These are phyloP conservation scores for Trachymyrmex septentrionalis DNA, from an alignment of 1,140 invertebrate genomes.

Conservation along the genomic window DNA sequence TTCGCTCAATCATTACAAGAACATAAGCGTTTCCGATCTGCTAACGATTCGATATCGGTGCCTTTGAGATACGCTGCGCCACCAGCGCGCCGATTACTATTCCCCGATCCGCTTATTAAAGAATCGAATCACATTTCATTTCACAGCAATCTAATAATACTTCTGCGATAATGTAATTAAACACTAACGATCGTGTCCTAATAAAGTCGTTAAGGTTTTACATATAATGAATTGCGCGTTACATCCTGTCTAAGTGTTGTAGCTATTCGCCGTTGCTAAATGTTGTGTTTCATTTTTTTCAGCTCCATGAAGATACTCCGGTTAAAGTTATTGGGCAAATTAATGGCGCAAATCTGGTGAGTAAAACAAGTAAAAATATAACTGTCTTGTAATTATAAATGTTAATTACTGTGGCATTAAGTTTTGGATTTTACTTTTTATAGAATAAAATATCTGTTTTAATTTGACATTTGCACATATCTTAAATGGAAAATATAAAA, in stretches of 20 bases:
- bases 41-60: constrained; percentile 69
- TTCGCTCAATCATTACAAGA: constrained; percentile 70
- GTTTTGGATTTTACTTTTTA: not conserved
- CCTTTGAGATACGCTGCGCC: constrained; percentile 64
- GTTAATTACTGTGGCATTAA: not conserved
- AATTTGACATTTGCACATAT: not conserved
- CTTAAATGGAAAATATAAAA: not conserved
- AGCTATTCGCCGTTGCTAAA: not conserved
- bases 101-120: constrained; percentile 21
- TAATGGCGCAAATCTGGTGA: constrained; percentile 18
- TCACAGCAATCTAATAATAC: constrained; percentile 53
- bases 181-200: constrained; percentile 50
- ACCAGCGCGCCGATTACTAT: constrained; percentile 21
- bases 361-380: not conserved
- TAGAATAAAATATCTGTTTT: not conserved
- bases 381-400: not conserved
- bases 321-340: not conserved
- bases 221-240: constrained; percentile 59
- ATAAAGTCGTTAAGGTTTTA: constrained; percentile 51
- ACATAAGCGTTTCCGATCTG: constrained; percentile 63
- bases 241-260: not conserved
- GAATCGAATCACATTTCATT: constrained; percentile 48
- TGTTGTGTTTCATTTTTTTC: not conserved
- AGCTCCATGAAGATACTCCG: not conserved
- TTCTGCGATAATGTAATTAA: constrained; percentile 64